Base-by-base conservation (phyloP, 2,797 vertebrate genomes). In the Centropyge bicolor region DNA sequence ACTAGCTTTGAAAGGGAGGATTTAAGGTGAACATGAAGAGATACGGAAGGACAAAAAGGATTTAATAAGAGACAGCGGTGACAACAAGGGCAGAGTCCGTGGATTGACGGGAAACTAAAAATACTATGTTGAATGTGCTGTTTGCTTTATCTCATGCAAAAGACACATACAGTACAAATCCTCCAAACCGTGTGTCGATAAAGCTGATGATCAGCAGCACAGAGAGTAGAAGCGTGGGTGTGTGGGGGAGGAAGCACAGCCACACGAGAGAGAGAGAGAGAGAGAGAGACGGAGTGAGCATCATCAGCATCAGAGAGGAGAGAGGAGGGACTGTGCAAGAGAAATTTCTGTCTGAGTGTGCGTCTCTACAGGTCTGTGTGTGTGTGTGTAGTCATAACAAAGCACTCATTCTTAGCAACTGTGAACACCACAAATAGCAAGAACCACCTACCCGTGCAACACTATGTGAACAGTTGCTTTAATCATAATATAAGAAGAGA, bases 381-480 rank as follows among this genome's bases (percentile, higher is more conserved):
- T 49, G 46, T 48, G 27, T 43, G 48, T 62, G 63, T 40, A 52
- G 54, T 70, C 54, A 73, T 74, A 81, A 88, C 83, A 90, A 90
- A 88, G 76, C 70, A 14, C 56, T 81, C 73, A 82, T 82, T 86
- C 78, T 88, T 82, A 85, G 78, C 74, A 78, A 82, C 82, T 83
- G 55, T 80, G 74, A 80, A 65, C 67, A 64, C 85, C 77, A 80
- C 76, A 88, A 86, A 93, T 88, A 89, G 82, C 69, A 83, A 66
- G 31, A 78, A 77, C 41, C 70, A 61, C 79, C 76, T 73, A 85
- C 81, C 69, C 49, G 65, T 46, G 70, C 70, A 43, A 57, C 17
- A 48, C 12, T 66, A 36, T 45, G 61, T 45, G 59, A 83, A 80
- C 45, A 76, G 57, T 35, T 7, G 19, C 14, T 13, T 41, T 60